Evolutionary conservation across 1,140 invertebrate genomes (phyloP), one percentile per base, ranked within the genome.

Genomic region (Hylyphantes graminicola): DNA sequence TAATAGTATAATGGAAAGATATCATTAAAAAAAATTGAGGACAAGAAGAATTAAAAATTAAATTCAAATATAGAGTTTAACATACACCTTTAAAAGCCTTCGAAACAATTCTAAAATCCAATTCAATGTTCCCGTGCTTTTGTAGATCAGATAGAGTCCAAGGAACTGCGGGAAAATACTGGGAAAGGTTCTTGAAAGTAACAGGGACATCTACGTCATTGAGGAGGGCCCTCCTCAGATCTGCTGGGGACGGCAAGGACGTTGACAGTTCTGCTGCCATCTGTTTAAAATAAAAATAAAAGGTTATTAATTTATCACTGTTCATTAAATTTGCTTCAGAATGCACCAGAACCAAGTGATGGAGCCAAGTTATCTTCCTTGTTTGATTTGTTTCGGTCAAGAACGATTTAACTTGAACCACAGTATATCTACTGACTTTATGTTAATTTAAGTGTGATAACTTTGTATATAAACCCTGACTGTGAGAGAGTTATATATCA

Each of bases 31-130:
- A 67, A 48, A 13, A 48, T 50, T 15, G n/a, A 12, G 51, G 0
- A 10, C 11, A 55, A 19, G 35, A 70, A 70, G n/a, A 53, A 50
- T 17, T 53, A 53, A 9, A 73, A 19, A 2, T 70, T 51, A 55
- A n/a, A 55, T 1, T 2, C n/a, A 54, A 67, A 35, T 13, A 51
- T 51, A 70, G 53, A 72, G 54, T 70, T 55, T 17, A 5, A 64
- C 54, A 65, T 8, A 15, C 70, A 80, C 77, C 77, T 50, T 50
- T 80, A 59, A 50, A 70, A 50, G 50, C 21, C n/a, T 80, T 80
- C 0, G 77, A 54, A 21, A 80, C 77, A 9, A 80, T 17, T 17
- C 77, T 17, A 70, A 80, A 80, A 70, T 80, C 64, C 12, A 80
- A 19, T 15, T 53, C 5, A 70, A 64, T 53, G 59, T 70, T 50